A percentile compares a stretch with the other conserved stretches of the same genome.
Conservation (phyloP, 2,797 vertebrate genomes). For the Acestrorhynchus altus region DNA sequence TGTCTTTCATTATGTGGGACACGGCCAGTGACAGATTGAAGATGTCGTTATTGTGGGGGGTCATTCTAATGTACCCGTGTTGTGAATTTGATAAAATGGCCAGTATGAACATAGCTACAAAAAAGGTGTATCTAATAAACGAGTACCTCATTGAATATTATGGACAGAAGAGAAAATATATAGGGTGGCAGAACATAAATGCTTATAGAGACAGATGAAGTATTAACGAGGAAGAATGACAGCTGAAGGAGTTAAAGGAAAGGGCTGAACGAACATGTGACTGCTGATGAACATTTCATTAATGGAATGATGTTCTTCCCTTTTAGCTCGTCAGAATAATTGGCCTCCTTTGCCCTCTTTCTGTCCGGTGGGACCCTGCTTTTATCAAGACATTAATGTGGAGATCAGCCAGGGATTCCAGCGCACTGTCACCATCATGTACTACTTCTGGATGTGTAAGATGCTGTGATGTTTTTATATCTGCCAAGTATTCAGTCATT, state of each 20-base stretch:
- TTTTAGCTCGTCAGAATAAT: slow-evolving; percentile 88
- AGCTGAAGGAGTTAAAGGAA: not conserved
- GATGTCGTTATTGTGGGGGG: no score
- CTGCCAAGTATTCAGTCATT: no score
- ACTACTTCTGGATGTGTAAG: slow-evolving; percentile 98
- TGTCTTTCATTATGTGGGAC: no score
- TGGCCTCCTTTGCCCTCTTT: slow-evolving; percentile 94
- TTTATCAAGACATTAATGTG: slow-evolving; percentile 93
- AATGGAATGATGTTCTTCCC: slow-evolving; percentile 37
- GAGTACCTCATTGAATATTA: not conserved
- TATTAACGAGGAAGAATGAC: not conserved
- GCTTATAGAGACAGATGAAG: not conserved
- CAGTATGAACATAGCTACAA: not conserved
- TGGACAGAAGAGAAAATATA: not conserved
- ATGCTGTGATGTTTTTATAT: slow-evolving; percentile 18
- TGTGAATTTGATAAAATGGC: not conserved
- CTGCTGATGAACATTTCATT: slow-evolving; percentile 28
- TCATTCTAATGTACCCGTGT: not conserved
- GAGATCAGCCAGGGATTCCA: slow-evolving; percentile 93
- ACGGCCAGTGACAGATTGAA: no score
- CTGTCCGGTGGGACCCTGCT: slow-evolving; percentile 93
- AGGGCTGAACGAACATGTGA: not conserved
- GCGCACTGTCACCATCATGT: slow-evolving; percentile 91
- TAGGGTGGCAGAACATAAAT: no score
- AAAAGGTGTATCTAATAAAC: not conserved